A percentile compares a stretch with the other conserved stretches of the same genome.
These are phyloP conservation scores for Danio rerio DNA, from an alignment of 2,113 vertebrate species.

Conservation along the genomic window GRCz12tu NC_133200.1:19696001-19696500, in stretches of 20 bases:
- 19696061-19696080: not conserved
- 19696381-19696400: constrained; percentile 50
- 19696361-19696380: constrained; percentile 76
- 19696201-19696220: not conserved
- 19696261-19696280: constrained; percentile 81
- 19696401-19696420: constrained; percentile 68
- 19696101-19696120: not conserved
- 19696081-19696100: not conserved
- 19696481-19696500: constrained; percentile 80
- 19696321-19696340: constrained; percentile 80
- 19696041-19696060: not conserved
- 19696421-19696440: constrained; percentile 79
- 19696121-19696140: not conserved
- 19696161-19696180: not conserved
- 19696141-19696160: constrained; percentile 12
- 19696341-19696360: constrained; percentile 79
- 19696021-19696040: too few species aligned
- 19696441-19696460: constrained; percentile 76
- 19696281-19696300: constrained; percentile 74
- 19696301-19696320: constrained; percentile 83
- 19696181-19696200: not conserved
- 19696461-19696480: constrained; percentile 65
- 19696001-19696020: constrained; percentile 8
- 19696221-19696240: not conserved
- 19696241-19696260: constrained; percentile 75